Conservation (phyloP, 1,140 invertebrate genomes). For the Ericerus pela region DNA sequence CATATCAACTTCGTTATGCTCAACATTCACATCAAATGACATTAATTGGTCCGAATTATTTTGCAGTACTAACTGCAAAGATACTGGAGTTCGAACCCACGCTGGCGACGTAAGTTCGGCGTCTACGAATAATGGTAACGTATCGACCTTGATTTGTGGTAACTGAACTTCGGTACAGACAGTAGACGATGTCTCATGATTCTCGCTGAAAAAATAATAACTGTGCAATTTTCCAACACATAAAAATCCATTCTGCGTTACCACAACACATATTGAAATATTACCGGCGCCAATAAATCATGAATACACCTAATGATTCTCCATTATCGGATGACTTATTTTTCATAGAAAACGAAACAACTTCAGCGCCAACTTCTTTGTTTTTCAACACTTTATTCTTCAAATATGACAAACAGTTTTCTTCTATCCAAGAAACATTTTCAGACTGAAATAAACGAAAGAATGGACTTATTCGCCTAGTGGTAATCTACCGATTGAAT, state of each 20-base stretch:
- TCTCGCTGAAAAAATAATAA: constrained; percentile 26
- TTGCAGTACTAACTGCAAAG: not conserved
- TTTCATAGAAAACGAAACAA: constrained; percentile 29
- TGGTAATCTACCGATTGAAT: not conserved
- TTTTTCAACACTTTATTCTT: constrained; percentile 16
- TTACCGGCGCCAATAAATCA: constrained; percentile 58
- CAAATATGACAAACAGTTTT: constrained; percentile 14
- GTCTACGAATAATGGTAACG: constrained; percentile 25
- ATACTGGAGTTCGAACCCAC: not conserved
- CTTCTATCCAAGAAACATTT: constrained; percentile 15
- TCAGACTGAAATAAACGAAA: not conserved
- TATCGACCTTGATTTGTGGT: constrained; percentile 42
- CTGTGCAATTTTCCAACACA: not conserved
- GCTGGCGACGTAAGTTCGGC: not conserved
- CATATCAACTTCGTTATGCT: not conserved
- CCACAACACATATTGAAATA: constrained; percentile 12
- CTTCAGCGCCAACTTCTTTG: constrained; percentile 32
- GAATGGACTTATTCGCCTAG: not conserved
- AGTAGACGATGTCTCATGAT: constrained; percentile 25
- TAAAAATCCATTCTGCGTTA: not conserved
- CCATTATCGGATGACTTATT: constrained; percentile 36
- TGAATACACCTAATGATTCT: constrained; percentile 50
- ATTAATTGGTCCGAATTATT: constrained; percentile 7
- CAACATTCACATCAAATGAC: not conserved
- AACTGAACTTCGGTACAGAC: constrained; percentile 39